Evolutionary conservation across 2,113 vertebrate species (phyloP).

Genomic region (Parotia lawesii): DNA sequence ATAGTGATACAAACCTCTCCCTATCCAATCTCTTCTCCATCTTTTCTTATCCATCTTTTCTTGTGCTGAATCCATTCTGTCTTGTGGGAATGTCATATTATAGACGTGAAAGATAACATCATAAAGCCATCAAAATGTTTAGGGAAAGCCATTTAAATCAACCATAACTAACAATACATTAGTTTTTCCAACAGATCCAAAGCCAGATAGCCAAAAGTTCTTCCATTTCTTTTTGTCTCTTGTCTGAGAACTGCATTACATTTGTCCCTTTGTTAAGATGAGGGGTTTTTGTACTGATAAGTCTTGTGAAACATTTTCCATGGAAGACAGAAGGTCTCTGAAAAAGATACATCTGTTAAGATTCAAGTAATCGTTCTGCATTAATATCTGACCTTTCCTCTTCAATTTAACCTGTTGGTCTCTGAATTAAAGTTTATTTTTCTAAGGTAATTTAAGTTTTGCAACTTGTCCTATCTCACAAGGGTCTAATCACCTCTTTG

Average conservation of each 20-base stretch:
- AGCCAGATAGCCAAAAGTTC: background rate
- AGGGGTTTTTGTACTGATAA: background rate
- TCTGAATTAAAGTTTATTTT: background rate
- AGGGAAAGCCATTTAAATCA: background rate
- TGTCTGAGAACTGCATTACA: background rate
- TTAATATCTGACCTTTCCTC: background rate
- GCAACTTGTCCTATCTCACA: background rate
- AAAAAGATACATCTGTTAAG: background rate
- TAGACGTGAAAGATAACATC: background rate
- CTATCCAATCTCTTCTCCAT: background rate
- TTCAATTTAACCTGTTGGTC: background rate
- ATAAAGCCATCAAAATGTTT: background rate
- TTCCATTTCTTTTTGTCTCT: background rate
- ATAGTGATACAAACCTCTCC: background rate
- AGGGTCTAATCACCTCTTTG: background rate
- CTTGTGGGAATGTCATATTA: background rate
- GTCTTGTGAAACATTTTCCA: background rate
- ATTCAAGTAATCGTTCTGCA: background rate
- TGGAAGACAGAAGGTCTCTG: background rate
- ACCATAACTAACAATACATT: background rate
- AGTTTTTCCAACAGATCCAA: background rate
- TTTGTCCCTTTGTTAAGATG: background rate
- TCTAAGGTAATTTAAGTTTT: background rate
- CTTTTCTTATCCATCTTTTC: background rate
- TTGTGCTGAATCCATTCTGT: background rate